Evolutionary conservation across 2,888 invertebrate genomes (phyloP), one percentile per base, ranked within the genome.

Genomic region (Nemurella pictetii): DNA sequence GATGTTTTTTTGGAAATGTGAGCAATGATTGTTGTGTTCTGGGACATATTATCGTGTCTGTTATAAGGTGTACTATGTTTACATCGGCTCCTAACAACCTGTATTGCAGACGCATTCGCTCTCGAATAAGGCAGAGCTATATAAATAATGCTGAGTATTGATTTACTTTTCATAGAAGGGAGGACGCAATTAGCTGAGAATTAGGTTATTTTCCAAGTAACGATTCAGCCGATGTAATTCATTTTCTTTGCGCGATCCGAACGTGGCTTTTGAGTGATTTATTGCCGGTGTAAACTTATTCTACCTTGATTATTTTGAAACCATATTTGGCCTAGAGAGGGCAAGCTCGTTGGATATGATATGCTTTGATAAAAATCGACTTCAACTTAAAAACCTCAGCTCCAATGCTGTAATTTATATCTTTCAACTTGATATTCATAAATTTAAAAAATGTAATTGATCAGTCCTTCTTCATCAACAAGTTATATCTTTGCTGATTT

Each of bases 301-400:
- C n/a, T 12, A 55, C 55, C 55, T 12, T 12, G 15, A 15, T 4
- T 75, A 28, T 5, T 75, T 75, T 75, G 3, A 5, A 5, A 4
- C 75, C 75, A 75, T 75, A 75, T 75, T 75, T 75, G 75, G 75
- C 75, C 75, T 74, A 74, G 74, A 74, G n/a, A 74, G 74, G 35
- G 35, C 35, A 35, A 35, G 35, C 35, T 35, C 12, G 35, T 35
- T 35, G 5, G 35, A 35, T 4, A 35, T n/a, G n/a, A 35, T 35
- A 35, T 35, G 35, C 4, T 35, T 35, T 35, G 35, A 35, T n/a
- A n/a, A n/a, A n/a, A n/a, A 12, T 35, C 35, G 35, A 35, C 35
- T 35, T 4, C 5, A 35, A 35, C 5, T 35, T 12, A 35, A 32
- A 55, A 7, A 55, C 55, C 55, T 7, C 55, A 55, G 3, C 55